phyloP scores from a whole-genome alignment of 2,888 invertebrate genomes.

The Campaea margaritaria region DNA sequence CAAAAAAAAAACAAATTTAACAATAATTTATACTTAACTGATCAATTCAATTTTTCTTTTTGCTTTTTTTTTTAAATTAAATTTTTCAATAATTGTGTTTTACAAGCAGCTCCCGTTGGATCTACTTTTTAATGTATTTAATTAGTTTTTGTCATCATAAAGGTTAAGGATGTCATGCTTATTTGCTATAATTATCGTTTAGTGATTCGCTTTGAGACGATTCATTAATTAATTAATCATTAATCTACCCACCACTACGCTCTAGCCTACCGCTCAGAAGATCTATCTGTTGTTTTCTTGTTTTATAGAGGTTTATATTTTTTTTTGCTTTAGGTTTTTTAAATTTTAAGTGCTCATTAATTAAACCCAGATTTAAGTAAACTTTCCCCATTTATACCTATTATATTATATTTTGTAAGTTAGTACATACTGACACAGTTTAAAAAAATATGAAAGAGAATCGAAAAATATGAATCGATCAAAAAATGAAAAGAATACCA shows the following conservation, averaged over 20 bases:
- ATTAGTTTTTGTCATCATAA: background rate
- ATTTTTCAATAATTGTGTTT: background rate
- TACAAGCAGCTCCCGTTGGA: background rate
- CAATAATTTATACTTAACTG: no score
- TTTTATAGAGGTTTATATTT: slow-evolving; percentile 54
- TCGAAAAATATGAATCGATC: slow-evolving; percentile 57
- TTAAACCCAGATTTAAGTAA: slow-evolving; percentile 11
- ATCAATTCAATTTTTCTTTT: no score
- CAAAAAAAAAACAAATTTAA: no score
- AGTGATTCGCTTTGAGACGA: slow-evolving; percentile 8
- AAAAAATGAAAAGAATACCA: slow-evolving; percentile 37
- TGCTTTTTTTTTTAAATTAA: no score
- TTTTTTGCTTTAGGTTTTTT: slow-evolving; percentile 21
- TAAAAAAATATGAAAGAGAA: slow-evolving; percentile 46
- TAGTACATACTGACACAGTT: slow-evolving; percentile 23
- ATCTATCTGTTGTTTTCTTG: slow-evolving; percentile 59
- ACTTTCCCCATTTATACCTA: slow-evolving; percentile 2
- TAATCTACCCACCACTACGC: slow-evolving; percentile 63
- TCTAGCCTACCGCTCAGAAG: slow-evolving; percentile 64
- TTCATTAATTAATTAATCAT: slow-evolving; percentile 14
- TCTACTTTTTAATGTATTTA: background rate
- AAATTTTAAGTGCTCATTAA: slow-evolving; percentile 10
- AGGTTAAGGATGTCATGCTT: slow-evolving; percentile 5
- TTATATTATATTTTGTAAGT: slow-evolving; percentile 27
- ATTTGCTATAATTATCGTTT: slow-evolving; percentile 11